These are phyloP conservation scores for Troglohyphantes excavatus DNA, from an alignment of 2,888 invertebrate species.

Conservation along the genomic window DNA sequence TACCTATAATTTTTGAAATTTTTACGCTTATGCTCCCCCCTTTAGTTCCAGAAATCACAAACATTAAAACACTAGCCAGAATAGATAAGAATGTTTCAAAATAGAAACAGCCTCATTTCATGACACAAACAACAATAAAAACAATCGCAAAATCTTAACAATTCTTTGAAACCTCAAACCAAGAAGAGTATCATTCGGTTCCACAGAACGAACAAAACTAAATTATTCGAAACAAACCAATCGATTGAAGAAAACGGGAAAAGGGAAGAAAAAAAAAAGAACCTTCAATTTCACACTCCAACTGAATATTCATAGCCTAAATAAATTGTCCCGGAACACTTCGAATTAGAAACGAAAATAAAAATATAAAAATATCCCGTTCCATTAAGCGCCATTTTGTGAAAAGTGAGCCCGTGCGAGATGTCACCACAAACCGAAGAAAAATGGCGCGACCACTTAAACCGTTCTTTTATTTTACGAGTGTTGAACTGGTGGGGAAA, in stretches of 20 bases:
- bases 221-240: neutral
- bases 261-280: neutral
- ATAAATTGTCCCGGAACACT: neutral
- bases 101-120: too few species aligned
- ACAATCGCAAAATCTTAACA: too few species aligned
- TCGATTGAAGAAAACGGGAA: neutral
- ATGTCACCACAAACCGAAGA: neutral
- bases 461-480: neutral
- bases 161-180: too few species aligned
- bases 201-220: neutral
- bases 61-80: too few species aligned
- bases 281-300: neutral
- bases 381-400: conserved; percentile 1
- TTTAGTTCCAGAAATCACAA: too few species aligned
- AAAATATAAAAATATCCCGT: neutral
- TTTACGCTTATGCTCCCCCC: too few species aligned
- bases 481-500: neutral
- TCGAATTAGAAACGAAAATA: neutral
- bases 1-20: too few species aligned
- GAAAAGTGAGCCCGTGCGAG: neutral
- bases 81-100: too few species aligned
- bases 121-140: too few species aligned
- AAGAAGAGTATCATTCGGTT: too few species aligned
- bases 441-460: conserved; percentile 1
- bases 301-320: neutral